phyloP scores from a whole-genome alignment of 1,140 invertebrate species.

The Microplitis demolitor region DNA sequence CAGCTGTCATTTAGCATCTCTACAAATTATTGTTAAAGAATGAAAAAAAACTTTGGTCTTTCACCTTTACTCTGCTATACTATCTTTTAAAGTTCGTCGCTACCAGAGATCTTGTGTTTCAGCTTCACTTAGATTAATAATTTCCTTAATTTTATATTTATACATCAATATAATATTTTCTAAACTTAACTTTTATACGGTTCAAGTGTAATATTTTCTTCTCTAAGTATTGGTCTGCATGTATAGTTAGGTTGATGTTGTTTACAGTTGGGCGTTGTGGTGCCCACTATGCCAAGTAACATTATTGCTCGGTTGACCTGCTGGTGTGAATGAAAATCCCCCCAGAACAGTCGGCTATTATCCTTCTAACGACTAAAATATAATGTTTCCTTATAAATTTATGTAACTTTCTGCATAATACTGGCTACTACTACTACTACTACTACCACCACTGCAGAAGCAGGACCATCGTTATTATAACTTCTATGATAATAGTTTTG shows the following conservation, averaged over 20 bases:
- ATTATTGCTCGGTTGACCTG: neutral
- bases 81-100: too few species aligned
- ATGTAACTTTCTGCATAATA: slow-evolving; percentile 29
- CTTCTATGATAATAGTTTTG: slow-evolving; percentile 25
- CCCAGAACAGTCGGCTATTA: slow-evolving; percentile 26
- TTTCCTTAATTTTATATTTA: too few species aligned
- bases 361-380: slow-evolving; percentile 27
- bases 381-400: slow-evolving; percentile 29
- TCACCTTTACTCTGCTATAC: too few species aligned
- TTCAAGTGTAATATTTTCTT: too few species aligned
- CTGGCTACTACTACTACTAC: neutral
- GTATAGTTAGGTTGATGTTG: neutral
- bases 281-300: neutral
- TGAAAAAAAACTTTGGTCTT: too few species aligned
- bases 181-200: too few species aligned
- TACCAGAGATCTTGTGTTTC: too few species aligned
- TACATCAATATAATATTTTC: too few species aligned
- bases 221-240: neutral
- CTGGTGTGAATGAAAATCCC: slow-evolving; percentile 26
- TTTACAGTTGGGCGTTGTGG: neutral
- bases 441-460: too few species aligned
- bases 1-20: too few species aligned
- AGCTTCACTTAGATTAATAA: too few species aligned
- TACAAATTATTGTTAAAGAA: too few species aligned
- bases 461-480: slow-evolving; percentile 12